Evolutionary conservation across 2,113 vertebrate species (phyloP).

Genomic region (Atherinomorus stipes): DNA sequence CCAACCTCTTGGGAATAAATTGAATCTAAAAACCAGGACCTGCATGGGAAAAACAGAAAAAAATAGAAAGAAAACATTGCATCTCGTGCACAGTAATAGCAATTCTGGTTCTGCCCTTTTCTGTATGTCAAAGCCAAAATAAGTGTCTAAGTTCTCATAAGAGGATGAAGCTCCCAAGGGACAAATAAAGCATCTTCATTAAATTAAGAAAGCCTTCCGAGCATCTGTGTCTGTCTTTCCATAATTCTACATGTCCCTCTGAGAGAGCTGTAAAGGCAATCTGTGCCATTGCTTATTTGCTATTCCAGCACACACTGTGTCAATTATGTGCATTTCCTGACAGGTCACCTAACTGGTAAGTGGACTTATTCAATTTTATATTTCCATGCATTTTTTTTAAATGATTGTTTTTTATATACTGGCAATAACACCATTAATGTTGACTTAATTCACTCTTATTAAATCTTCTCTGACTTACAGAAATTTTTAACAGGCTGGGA

Average conservation of each 20-base stretch:
- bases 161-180: conserved; percentile 58
- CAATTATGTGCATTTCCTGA: conserved; percentile 67
- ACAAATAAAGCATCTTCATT: conserved; percentile 69
- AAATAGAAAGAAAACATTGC: conserved; percentile 4
- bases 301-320: conserved; percentile 61
- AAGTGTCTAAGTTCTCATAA: conserved; percentile 60
- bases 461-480: conserved; percentile 1
- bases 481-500: neutral
- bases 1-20: neutral
- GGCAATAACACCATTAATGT: conserved; percentile 22
- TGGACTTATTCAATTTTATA: conserved; percentile 61
- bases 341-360: conserved; percentile 50
- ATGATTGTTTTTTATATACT: conserved; percentile 35
- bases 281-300: conserved; percentile 65
- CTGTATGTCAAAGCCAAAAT: conserved; percentile 57
- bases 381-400: conserved; percentile 42
- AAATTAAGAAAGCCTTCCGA: conserved; percentile 74
- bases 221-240: conserved; percentile 72
- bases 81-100: conserved; percentile 9
- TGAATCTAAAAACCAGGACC: neutral
- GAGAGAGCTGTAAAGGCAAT: conserved; percentile 69
- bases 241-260: conserved; percentile 69
- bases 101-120: conserved; percentile 38
- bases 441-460: conserved; percentile 19
- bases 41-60: neutral